These are phyloP conservation scores for Apis florea DNA, from an alignment of 1,140 invertebrate genomes.

Conservation along the genomic window DNA sequence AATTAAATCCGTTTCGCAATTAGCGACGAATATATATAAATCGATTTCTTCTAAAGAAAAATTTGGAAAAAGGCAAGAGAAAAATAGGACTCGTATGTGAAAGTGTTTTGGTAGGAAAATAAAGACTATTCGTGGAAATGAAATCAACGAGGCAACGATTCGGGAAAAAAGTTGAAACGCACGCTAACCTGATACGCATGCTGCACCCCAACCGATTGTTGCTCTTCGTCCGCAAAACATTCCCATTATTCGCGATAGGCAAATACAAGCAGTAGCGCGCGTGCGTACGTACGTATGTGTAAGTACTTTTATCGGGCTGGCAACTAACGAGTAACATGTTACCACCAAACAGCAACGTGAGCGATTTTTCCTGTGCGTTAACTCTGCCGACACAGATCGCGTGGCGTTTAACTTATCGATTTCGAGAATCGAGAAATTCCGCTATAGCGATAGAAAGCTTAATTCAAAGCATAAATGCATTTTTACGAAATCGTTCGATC, in stretches of 20 bases:
- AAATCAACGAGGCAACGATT: background rate
- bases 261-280: constrained; percentile 34
- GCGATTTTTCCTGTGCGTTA: background rate
- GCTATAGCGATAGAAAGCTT: background rate
- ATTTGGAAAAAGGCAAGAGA: too few relatives aligned
- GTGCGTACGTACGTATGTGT: background rate
- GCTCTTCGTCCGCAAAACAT: constrained; percentile 44
- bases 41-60: too few relatives aligned
- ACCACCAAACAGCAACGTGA: background rate
- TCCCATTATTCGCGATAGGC: constrained; percentile 49
- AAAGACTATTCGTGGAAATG: constrained; percentile 15
- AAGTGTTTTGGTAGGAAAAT: background rate
- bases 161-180: background rate
- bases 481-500: background rate
- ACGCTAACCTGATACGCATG: constrained; percentile 53
- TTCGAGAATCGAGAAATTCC: background rate
- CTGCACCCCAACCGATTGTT: constrained; percentile 65
- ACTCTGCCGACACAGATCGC: background rate
- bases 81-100: background rate
- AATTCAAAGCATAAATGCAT: background rate
- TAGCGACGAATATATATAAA: background rate
- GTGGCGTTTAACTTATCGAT: constrained; percentile 12
- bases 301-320: background rate
- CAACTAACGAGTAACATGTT: background rate
- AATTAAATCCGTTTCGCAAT: background rate